Base-by-base conservation (phyloP, 2,113 vertebrate species). In the Ptychochromis oligacanthus region DNA sequence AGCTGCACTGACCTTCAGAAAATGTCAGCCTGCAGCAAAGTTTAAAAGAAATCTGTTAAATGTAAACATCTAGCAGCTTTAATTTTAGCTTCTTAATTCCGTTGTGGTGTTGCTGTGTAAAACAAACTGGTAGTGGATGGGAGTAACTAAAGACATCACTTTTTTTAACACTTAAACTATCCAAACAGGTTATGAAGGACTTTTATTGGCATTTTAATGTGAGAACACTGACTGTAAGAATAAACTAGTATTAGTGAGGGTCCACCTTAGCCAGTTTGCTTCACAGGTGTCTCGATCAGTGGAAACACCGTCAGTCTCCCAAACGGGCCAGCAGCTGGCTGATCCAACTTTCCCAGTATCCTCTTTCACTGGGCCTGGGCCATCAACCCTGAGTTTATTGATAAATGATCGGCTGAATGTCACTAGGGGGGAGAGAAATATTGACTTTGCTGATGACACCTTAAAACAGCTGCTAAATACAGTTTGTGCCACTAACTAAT, bases 321-420 rank as follows among this genome's bases (percentile, higher is more conserved):
- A 43, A 43, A 65, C 62, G 24, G n/a, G 40, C n/a, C 7, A 64
- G 1, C 61, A 40, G 61, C 61, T 64, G 36, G n/a, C 12, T 38
- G 1, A 65, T 24, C 36, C 36, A 65, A n/a, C 13, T 24, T 24
- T 22, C 40, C 61, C 40, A 20, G 36, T 24, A 24, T n/a, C 36
- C 38, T 43, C 43, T 65, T 1, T 22, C 43, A 31, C 28, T 31
- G 28, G 28, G 28, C 28, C 28, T 4, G 4, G 28, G 28, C 28
- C 28, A 31, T 31, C 28, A 31, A 31, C 28, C 28, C 28, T 31
- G 28, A 31, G 56, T 82, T 81, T 84, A 88, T 79, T 82, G 78
- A 86, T 64, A 46, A 87, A 88, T 52, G 3, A 86, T 82, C 56
- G 77, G 24, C 67, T 79, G 14, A 49, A 76, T 43, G 54, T 36